Evolutionary conservation across 2,888 invertebrate species (phyloP).

Genomic region (Noctua comes): DNA sequence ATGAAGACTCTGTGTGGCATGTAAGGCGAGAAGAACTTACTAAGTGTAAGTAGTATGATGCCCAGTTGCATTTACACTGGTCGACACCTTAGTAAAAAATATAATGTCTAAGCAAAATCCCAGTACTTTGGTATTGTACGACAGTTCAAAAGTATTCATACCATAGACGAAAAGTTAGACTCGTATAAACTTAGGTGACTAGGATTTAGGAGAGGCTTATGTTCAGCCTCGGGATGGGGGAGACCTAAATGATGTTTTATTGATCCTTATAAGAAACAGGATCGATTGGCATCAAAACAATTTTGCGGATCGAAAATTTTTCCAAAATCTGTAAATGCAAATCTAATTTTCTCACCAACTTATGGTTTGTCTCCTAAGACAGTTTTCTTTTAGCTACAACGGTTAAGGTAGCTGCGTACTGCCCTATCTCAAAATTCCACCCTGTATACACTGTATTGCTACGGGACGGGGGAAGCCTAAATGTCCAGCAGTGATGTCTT

Average conservation of each 20-base stretch:
- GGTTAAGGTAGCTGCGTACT: neutral
- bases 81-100: too few species aligned
- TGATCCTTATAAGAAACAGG: neutral
- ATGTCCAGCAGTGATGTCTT: neutral
- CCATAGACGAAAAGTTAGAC: too few species aligned
- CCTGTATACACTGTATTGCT: too few species aligned
- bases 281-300: neutral
- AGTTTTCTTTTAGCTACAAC: neutral
- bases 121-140: too few species aligned
- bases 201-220: neutral
- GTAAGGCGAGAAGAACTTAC: neutral
- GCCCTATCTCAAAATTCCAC: neutral
- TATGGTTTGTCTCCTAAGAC: neutral
- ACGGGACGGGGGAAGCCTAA: accelerated
- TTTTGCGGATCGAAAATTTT: too few species aligned
- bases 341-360: neutral
- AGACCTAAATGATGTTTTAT: too few species aligned
- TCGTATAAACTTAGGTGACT: neutral
- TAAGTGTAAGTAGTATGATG: neutral
- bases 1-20: constrained; percentile 20
- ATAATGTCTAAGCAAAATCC: too few species aligned
- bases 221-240: too few species aligned
- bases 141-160: too few species aligned
- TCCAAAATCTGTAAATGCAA: too few species aligned
- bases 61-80: neutral